These are phyloP conservation scores for Antigone vipio DNA, from an alignment of 2,113 vertebrate genomes.

Conservation along the genomic window DNA sequence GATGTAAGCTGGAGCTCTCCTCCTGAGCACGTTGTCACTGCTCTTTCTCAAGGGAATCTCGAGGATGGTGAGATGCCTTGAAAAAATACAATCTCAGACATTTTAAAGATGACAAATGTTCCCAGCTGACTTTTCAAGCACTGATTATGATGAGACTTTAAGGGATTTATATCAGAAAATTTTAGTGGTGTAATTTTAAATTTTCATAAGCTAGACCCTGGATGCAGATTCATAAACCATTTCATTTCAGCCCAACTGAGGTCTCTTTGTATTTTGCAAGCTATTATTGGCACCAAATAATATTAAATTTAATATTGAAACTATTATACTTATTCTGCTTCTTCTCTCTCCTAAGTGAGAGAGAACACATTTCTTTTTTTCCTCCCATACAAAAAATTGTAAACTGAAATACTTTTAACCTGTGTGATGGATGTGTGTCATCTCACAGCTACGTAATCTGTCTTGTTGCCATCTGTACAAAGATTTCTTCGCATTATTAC, in stretches of 20 bases:
- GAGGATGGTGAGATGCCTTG: not conserved
- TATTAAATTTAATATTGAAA: not conserved
- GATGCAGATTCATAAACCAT: not conserved
- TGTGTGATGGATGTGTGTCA: not conserved
- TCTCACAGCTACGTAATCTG: not conserved
- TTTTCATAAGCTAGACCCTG: not conserved
- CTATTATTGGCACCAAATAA: not conserved
- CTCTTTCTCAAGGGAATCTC: not conserved
- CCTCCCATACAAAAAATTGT: not conserved
- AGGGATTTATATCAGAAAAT: not conserved
- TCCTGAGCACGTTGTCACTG: not conserved
- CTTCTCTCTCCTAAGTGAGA: not conserved
- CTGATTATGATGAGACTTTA: not conserved
- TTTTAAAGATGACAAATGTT: not conserved
- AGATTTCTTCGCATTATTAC: rapidly evolving
- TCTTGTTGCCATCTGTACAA: not conserved
- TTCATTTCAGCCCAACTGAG: not conserved
- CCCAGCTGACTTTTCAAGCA: not conserved
- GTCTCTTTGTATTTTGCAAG: not conserved
- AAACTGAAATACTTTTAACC: not conserved
- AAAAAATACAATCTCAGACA: not conserved
- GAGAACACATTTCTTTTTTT: not conserved
- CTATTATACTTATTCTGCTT: not conserved
- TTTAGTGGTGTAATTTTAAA: not conserved
- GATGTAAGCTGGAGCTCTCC: not conserved